A percentile compares a stretch with the other conserved stretches of the same genome.
Evolutionary conservation across 2,113 vertebrate genomes (phyloP).

Genomic region (Istiophorus platypterus): DNA sequence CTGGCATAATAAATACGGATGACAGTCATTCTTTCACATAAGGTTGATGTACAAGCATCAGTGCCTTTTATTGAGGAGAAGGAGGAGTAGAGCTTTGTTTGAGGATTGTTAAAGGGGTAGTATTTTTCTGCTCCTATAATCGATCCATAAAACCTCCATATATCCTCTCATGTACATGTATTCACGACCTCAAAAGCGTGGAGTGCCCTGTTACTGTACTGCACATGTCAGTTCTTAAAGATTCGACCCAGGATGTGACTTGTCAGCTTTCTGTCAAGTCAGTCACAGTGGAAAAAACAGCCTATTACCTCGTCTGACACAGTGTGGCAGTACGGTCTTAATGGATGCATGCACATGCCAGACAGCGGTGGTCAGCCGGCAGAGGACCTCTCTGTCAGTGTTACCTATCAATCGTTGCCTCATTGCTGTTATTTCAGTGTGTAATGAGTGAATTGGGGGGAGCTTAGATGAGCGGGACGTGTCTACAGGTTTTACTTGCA

Average conservation of each 20-base stretch:
- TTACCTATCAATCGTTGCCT: no score
- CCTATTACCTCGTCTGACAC: conserved; percentile 48
- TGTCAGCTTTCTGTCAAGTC: conserved; percentile 39
- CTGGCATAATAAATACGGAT: conserved; percentile 12
- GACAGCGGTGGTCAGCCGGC: conserved; percentile 28
- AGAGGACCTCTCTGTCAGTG: conserved; percentile 38
- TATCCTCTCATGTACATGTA: neutral
- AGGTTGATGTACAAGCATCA: conserved; percentile 6
- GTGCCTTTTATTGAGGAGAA: neutral
- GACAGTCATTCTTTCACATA: neutral
- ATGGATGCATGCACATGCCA: conserved; percentile 34
- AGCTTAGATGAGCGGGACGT: neutral
- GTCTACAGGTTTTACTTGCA: neutral
- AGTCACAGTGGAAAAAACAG: conserved; percentile 35
- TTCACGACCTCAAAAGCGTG: neutral
- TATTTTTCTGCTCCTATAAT: neutral
- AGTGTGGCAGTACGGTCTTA: conserved; percentile 35
- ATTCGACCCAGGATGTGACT: conserved; percentile 15
- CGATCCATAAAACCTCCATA: neutral
- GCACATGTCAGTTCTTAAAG: conserved; percentile 10
- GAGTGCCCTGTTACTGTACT: neutral
- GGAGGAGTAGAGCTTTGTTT: neutral
- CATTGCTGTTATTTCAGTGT: neutral
- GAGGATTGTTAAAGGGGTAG: neutral
- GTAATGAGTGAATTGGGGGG: neutral